phyloP scores from a whole-genome alignment of 2,888 invertebrate genomes.

The Ichneumoninae sp. region DNA sequence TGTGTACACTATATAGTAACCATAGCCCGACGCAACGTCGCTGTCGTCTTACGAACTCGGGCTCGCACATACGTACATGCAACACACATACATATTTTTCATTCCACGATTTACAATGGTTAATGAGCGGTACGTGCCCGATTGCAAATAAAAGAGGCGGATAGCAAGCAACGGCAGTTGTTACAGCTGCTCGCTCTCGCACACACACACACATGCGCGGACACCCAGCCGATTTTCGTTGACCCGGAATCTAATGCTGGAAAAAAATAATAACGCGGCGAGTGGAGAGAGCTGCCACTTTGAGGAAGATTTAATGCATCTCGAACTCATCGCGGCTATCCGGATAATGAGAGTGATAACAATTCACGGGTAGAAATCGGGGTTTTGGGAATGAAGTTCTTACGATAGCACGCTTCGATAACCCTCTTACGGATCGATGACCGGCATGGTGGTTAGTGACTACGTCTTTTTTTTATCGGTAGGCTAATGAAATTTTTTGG shows the following conservation, averaged over 20 bases:
- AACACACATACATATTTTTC: conserved; percentile 43
- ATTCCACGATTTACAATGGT: conserved; percentile 65
- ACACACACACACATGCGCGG: neutral
- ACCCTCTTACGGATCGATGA: conserved; percentile 43
- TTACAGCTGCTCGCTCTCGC: conserved; percentile 38
- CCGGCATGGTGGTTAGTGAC: conserved; percentile 20
- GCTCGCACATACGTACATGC: conserved; percentile 14
- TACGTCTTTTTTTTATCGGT: neutral
- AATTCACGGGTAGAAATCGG: neutral
- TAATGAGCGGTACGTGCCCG: conserved; percentile 67
- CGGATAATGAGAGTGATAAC: conserved; percentile 18
- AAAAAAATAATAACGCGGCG: conserved; percentile 37
- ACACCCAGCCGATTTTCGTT: conserved; percentile 50
- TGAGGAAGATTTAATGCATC: conserved; percentile 1
- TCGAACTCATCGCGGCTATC: neutral
- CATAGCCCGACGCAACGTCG: conserved; percentile 49
- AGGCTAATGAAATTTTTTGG: neutral
- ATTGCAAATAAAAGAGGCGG: conserved; percentile 62
- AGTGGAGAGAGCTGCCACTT: neutral
- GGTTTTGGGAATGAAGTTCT: conserved; percentile 28
- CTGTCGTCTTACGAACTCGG: conserved; percentile 23
- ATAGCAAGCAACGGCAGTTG: conserved; percentile 8
- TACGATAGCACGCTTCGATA: conserved; percentile 55
- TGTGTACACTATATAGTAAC: conserved; percentile 43
- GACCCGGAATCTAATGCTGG: conserved; percentile 64